Evolutionary conservation across 2,888 invertebrate species (phyloP), one percentile per base, ranked within the genome.

Genomic region (Sicus ferrugineus): DNA sequence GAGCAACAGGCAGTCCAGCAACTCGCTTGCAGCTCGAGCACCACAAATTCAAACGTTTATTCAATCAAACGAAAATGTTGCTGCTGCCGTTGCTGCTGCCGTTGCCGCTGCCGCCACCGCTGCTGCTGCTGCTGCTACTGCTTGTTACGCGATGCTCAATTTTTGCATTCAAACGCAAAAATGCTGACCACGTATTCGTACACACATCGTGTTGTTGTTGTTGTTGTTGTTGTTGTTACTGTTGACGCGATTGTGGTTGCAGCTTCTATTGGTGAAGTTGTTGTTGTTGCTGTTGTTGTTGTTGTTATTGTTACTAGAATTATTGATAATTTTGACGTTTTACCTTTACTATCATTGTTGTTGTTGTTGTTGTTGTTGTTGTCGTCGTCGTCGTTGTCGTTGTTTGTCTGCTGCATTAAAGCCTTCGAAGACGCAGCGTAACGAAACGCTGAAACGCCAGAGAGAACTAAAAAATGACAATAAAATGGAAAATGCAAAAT

Each of bases 281-380:
- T 52, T n/a, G 19, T 52, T 21, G 52, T 4, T 52, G 52, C 2
- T 69, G 66, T 64, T 21, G 56, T 26, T 34, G 67, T 68, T 34
- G 67, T 59, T 38, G 63, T 46, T 42, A 67, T 61, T 69, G 69
- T 54, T 70, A 68, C 72, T 72, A 69, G 70, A 75, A 72, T 19
- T 46, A 19, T 9, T 46, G 14, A 14, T 46, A 19, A 5, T 46
- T 5, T 73, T n/a, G n/a, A 74, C 76, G 75, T 78, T 76, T 78
- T n/a, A n/a, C n/a, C n/a, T 76, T 77, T 77, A 72, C 72, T 19
- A 31, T 61, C 21, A 48, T 56, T 65, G 64, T 72, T 46, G 46
- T 46, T 46, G 38, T 34, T 34, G 38, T 34, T 34, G 38, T 16
- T 52, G 21, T 52, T 52, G 67, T 68, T 67, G 72, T 69, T 66